phyloP scores from a whole-genome alignment of 1,140 invertebrate species.

The Drosophila truncata region DNA sequence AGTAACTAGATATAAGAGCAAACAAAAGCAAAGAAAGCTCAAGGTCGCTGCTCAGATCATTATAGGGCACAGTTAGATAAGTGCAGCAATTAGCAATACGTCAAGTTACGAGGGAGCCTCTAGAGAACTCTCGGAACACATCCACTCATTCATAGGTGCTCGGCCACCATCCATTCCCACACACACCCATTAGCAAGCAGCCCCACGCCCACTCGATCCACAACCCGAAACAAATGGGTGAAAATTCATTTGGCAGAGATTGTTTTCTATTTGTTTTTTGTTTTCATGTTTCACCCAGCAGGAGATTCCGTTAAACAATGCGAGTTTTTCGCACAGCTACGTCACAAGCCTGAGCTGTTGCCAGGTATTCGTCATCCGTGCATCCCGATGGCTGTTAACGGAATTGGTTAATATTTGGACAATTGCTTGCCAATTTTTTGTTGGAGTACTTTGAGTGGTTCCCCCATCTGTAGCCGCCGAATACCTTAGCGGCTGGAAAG shows the following conservation, averaged over 20 bases:
- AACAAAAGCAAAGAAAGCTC: background rate
- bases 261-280: constrained; percentile 25
- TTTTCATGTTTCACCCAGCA: constrained; percentile 38
- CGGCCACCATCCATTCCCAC: constrained; percentile 14
- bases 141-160: constrained; percentile 44
- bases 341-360: constrained; percentile 35
- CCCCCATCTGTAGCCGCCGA: too few relatives aligned
- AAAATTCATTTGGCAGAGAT: constrained; percentile 18
- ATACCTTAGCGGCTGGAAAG: constrained; percentile 11
- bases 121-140: constrained; percentile 19
- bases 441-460: constrained; percentile 42
- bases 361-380: constrained; percentile 23
- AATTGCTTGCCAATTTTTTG: constrained; percentile 55
- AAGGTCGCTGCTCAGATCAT: constrained; percentile 6
- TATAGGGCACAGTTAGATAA: constrained; percentile 38
- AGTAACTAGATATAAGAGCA: too few relatives aligned
- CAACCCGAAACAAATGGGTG: constrained; percentile 4
- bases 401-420: constrained; percentile 59
- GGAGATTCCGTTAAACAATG: constrained; percentile 43
- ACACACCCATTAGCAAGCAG: constrained; percentile 12
- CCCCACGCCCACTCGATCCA: constrained; percentile 8
- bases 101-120: constrained; percentile 7
- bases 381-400: constrained; percentile 35
- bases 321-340: constrained; percentile 36
- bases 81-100: constrained; percentile 13